Evolutionary conservation across 2,113 vertebrate genomes (phyloP).

Genomic region (Pelusios castaneus): DNA sequence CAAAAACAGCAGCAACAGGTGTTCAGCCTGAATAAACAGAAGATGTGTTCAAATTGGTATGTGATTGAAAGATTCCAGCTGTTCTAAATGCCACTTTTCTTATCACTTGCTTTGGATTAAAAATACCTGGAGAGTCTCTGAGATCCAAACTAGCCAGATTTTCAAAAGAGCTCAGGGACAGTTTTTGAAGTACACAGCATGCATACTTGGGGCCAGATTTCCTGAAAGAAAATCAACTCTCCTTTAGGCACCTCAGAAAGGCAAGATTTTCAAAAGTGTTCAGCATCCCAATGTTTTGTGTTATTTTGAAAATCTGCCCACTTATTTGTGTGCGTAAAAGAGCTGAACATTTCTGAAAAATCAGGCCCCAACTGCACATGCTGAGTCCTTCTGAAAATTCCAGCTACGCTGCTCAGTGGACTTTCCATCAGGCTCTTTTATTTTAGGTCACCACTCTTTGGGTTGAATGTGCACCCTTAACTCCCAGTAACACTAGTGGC

Average conservation of each 20-base stretch:
- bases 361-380: not conserved
- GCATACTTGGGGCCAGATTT: not conserved
- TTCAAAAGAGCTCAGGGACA: not conserved
- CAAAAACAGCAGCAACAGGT: not conserved
- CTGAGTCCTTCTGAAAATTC: not conserved
- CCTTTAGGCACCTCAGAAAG: not conserved
- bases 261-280: not conserved
- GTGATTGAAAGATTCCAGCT: not conserved
- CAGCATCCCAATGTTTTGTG: not conserved
- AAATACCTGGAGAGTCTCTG: not conserved
- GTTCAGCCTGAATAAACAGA: not conserved
- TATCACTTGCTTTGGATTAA: not conserved
- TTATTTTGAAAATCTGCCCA: not conserved
- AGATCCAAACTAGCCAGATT: not conserved
- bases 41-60: rapidly evolving
- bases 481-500: not conserved
- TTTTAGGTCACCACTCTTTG: not conserved
- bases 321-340: not conserved
- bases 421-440: not conserved
- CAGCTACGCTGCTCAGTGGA: not conserved
- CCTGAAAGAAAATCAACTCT: not conserved
- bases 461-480: not conserved
- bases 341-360: not conserved
- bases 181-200: not conserved
- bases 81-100: not conserved